Conservation (phyloP, 2,888 invertebrate genomes). For the Empis livida region DNA sequence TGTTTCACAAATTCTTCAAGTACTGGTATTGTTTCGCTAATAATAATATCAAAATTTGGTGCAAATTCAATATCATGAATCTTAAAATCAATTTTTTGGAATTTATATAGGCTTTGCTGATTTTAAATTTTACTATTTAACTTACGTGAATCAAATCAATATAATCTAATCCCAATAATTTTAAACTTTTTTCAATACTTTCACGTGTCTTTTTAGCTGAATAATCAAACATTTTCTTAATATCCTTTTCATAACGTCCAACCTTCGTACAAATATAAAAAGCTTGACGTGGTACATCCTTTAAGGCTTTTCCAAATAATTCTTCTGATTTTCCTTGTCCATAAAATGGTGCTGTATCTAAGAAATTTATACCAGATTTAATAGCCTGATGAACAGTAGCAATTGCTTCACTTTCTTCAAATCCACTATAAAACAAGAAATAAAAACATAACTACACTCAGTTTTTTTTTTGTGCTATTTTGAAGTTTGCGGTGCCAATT, state of each 20-base stretch:
- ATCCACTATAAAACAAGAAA: conserved; percentile 37
- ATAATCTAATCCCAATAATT: conserved; percentile 60
- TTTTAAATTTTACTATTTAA: background rate
- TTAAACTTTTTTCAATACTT: conserved; percentile 64
- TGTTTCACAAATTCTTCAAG: conserved; percentile 58
- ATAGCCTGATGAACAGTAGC: conserved; percentile 57
- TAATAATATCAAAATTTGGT: conserved; percentile 53
- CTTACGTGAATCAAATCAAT: conserved; percentile 79
- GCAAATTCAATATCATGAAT: conserved; percentile 91
- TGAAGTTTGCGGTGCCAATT: too few species aligned
- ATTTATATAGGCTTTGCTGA: background rate
- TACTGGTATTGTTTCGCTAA: conserved; percentile 78
- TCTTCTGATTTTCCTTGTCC: conserved; percentile 78
- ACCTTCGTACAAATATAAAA: conserved; percentile 90
- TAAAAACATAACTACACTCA: too few species aligned
- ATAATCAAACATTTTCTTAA: conserved; percentile 75
- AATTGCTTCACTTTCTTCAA: conserved; percentile 52
- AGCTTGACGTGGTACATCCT: conserved; percentile 61
- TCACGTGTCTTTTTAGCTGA: conserved; percentile 56
- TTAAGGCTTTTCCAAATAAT: conserved; percentile 69
- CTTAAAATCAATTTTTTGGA: conserved; percentile 37
- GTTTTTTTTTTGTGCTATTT: too few species aligned
- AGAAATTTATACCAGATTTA: conserved; percentile 72
- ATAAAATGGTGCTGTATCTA: conserved; percentile 89
- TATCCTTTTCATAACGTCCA: conserved; percentile 63